Evolutionary conservation across 1,140 invertebrate species (phyloP), one percentile per base, ranked within the genome.

Genomic region (Chlorops oryzae): DNA sequence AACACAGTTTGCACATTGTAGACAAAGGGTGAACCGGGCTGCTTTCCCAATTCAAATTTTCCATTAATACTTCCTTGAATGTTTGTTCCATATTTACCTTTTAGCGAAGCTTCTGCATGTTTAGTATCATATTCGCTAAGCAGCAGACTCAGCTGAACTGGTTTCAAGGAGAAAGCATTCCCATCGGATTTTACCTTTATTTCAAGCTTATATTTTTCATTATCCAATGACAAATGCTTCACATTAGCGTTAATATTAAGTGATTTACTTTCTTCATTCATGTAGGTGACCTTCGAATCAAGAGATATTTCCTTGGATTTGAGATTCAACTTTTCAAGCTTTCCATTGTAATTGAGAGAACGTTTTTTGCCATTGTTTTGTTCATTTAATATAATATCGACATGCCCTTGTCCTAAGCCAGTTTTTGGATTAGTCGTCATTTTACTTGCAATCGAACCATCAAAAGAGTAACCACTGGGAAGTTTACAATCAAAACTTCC

Each of bases 281-380:
- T n/a, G n/a, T n/a, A n/a, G n/a, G n/a, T n/a, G n/a, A n/a, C n/a
- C n/a, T n/a, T n/a, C n/a, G n/a, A n/a, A n/a, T n/a, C n/a, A n/a
- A n/a, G n/a, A n/a, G 63, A 75, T 51, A 56, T 71, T 5, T 63
- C 74, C 50, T 46, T 73, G 52, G 64, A 72, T 34, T 78, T 74
- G 2, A 74, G n/a, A 24, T 74, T 74, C 2, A 59, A 58, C 5
- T 74, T 63, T 17, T 77, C 76, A 0, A 80, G 15, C 45, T 78
- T 81, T 5, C 62, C 63, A 0, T 72, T 73, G 2, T 73, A 51
- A 0, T 17, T 6, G 3, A 70, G 5, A 0, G 66, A 60, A 59
- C 74, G 32, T 72, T 79, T 59, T 75, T 80, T 58, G 0, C 38
- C 15, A 64, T 56, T 22, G 65, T 70, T 18, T 56, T 69, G 17